Evolutionary conservation across 2,888 invertebrate genomes (phyloP).

Genomic region (Sinelater perroti): DNA sequence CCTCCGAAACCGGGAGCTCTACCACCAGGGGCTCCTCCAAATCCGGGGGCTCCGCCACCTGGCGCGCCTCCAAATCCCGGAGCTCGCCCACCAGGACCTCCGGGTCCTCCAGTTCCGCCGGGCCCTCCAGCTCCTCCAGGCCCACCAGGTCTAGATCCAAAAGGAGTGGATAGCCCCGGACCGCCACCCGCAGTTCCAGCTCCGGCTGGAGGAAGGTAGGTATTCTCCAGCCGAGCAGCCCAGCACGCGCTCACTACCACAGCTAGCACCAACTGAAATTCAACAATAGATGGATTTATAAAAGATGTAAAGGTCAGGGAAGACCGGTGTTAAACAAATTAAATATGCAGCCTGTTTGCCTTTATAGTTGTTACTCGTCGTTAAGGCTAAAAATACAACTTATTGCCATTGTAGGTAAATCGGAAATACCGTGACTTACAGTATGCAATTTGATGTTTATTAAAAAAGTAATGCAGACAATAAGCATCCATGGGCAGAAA

Average conservation of each 20-base stretch:
- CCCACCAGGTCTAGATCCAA: conserved; percentile 49
- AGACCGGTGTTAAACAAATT: conserved; percentile 5
- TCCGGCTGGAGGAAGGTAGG: conserved; percentile 66
- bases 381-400: too few species aligned
- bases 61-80: conserved; percentile 43
- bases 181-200: conserved; percentile 61
- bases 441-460: too few species aligned
- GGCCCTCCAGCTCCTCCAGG: conserved; percentile 40
- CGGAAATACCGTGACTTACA: too few species aligned
- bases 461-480: too few species aligned
- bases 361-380: too few species aligned
- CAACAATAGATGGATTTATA: conserved; percentile 17
- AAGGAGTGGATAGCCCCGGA: conserved; percentile 58
- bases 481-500: too few species aligned
- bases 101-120: conserved; percentile 37
- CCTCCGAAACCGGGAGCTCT: conserved; percentile 43
- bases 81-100: conserved; percentile 36
- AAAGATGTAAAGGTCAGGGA: not conserved
- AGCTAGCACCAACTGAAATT: conserved; percentile 55
- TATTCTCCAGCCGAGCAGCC: conserved; percentile 66
- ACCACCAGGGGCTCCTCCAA: conserved; percentile 49
- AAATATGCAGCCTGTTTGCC: too few species aligned
- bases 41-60: conserved; percentile 61
- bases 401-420: too few species aligned
- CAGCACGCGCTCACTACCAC: conserved; percentile 60